Conservation (phyloP, 2,797 vertebrate species). For the Alectoris magna region DNA sequence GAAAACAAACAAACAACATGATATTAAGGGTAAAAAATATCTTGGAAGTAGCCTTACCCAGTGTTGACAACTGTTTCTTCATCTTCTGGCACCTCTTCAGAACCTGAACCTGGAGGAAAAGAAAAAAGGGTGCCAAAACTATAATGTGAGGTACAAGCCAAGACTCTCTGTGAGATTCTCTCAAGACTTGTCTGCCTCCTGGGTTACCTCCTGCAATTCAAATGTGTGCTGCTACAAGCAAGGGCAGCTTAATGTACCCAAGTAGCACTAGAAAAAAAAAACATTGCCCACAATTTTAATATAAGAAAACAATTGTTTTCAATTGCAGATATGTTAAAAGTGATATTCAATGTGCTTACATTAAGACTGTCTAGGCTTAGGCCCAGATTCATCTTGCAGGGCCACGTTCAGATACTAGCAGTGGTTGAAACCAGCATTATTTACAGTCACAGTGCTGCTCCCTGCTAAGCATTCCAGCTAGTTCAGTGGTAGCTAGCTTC, state of each 20-base stretch:
- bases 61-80: slow-evolving; percentile 72
- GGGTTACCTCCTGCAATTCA: not conserved
- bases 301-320: not conserved
- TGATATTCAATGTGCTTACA: accelerated
- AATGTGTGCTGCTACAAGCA: accelerated
- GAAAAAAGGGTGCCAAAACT: not conserved
- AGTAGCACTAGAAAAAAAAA: not conserved
- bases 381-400: not conserved
- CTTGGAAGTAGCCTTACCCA: slow-evolving; percentile 63
- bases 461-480: not conserved
- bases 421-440: not conserved
- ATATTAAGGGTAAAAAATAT: not conserved
- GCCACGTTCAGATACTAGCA: accelerated
- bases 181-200: not conserved
- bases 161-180: accelerated
- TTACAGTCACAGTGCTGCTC: not conserved
- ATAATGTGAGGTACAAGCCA: accelerated
- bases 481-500: not conserved
- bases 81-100: slow-evolving; percentile 63
- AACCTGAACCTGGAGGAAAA: slow-evolving; percentile 70
- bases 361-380: not conserved
- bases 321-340: not conserved
- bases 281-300: not conserved
- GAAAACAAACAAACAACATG: not conserved
- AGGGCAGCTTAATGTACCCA: not conserved